Evolutionary conservation across 1,140 invertebrate genomes (phyloP), one percentile per base, ranked within the genome.

Genomic region (Drosophila setifemur): DNA sequence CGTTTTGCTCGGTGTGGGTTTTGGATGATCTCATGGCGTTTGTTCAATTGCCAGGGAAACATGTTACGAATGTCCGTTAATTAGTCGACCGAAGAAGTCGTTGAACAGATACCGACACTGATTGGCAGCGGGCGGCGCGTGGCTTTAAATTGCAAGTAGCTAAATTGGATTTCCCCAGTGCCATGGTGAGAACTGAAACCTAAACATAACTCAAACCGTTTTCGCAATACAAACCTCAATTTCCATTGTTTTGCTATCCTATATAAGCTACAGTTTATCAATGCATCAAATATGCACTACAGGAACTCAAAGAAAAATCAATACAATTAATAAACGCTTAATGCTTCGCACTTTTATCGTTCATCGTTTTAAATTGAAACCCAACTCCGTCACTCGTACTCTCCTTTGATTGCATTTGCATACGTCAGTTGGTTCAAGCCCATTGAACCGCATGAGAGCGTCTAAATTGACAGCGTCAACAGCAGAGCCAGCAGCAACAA

Each of bases 371-470:
- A 35, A 12, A 29, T 16, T 9, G 19, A 6, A 19, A 4, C n/a
- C 25, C 29, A 11, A 31, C 29, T 14, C 28, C 28, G 26, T 9
- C 2, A 3, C 19, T 5, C 9, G 11, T 7, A 12, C n/a, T 6
- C 21, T 35, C 16, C 16, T 8, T 40, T 23, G 29, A 60, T 53
- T 60, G 63, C 58, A 73, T 74, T 63, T 57, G 42, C 45, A 73
- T 44, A 58, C 58, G 73, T 67, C 73, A 78, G 57, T 66, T 29
- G 35, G 53, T 23, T 73, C 35, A 60, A 70, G 85, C 64, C 40
- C 79, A 85, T 71, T 83, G 73, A 73, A 83, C 79, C 73, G 74
- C 69, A 78, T 85, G 31, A 74, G 45, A 57, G 43, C 60, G 63
- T 71, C 57, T 77, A 69, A 77, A 77, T 48, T 73, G 69, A 83